phyloP scores from a whole-genome alignment of 2,888 invertebrate species.

The Bruchidius siliquastri region DNA sequence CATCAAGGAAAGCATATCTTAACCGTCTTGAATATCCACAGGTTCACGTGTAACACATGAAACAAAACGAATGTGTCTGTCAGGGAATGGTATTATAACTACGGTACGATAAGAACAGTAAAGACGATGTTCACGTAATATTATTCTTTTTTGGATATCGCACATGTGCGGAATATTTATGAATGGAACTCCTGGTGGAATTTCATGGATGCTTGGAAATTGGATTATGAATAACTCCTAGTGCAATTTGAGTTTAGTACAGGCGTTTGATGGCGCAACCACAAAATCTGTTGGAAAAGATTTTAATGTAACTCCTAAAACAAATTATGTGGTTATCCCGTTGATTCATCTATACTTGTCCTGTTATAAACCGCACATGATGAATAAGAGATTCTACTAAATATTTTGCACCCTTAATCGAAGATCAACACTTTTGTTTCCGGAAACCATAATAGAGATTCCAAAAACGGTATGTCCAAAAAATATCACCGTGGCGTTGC shows the following conservation, averaged over 20 bases:
- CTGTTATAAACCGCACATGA: too few species aligned
- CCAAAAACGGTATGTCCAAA: too few species aligned
- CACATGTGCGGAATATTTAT: background rate
- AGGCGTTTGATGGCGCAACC: background rate
- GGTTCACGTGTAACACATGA: background rate
- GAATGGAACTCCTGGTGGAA: background rate
- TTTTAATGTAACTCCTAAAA: too few species aligned
- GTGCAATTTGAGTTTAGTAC: background rate
- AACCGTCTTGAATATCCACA: background rate
- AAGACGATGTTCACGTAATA: background rate
- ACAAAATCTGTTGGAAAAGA: background rate
- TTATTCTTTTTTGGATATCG: background rate
- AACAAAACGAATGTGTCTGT: background rate
- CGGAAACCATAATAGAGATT: too few species aligned
- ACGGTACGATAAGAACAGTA: background rate
- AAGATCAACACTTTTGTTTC: too few species aligned
- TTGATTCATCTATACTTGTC: too few species aligned
- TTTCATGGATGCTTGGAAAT: background rate
- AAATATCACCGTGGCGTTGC: too few species aligned
- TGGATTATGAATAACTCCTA: background rate
- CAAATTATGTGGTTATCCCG: too few species aligned
- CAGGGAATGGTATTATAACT: background rate
- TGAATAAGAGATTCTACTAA: too few species aligned
- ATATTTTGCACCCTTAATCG: too few species aligned
- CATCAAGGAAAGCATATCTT: background rate